Percentiles rank a stretch among this genome's conserved stretches.
Evolutionary conservation across 2,797 vertebrate genomes (phyloP).

Genomic region (Melanotaenia maccullochi): DNA sequence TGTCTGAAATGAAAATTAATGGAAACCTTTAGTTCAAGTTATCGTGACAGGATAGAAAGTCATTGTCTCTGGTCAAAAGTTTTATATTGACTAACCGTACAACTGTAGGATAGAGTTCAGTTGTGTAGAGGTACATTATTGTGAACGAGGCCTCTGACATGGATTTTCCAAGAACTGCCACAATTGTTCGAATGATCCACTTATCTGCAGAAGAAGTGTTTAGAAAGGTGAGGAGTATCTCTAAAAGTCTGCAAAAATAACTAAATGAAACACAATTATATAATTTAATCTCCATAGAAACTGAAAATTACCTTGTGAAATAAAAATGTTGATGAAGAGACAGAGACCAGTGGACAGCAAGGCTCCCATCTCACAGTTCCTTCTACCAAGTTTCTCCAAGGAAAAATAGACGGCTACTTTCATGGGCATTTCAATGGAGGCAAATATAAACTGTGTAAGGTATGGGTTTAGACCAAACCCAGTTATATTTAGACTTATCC

Average conservation of each 20-base stretch:
- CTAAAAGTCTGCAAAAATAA: background rate
- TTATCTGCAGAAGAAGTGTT: constrained; percentile 71
- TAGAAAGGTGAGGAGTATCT: background rate
- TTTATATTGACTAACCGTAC: constrained; percentile 83
- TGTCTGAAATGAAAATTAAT: constrained; percentile 81
- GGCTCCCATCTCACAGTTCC: constrained; percentile 66
- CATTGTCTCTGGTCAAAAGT: background rate
- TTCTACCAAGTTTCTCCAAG: constrained; percentile 83
- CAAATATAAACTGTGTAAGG: constrained; percentile 88
- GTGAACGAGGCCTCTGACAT: constrained; percentile 89
- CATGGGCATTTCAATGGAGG: constrained; percentile 86
- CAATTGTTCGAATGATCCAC: constrained; percentile 72
- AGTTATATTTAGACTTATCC: constrained; percentile 86
- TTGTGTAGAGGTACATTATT: constrained; percentile 85
- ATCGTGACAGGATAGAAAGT: constrained; percentile 51
- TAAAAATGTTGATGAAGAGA: constrained; percentile 78
- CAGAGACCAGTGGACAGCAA: constrained; percentile 76
- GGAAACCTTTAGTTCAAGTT: background rate
- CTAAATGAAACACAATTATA: background rate
- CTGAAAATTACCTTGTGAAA: constrained; percentile 73
- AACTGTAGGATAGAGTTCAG: constrained; percentile 91
- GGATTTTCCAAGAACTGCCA: constrained; percentile 87
- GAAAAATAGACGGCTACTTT: constrained; percentile 83
- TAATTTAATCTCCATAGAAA: background rate
- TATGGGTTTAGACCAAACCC: constrained; percentile 88